Evolutionary conservation across 2,888 invertebrate species (phyloP), one percentile per base, ranked within the genome.

Genomic region (Scaptomyza tumidula): DNA sequence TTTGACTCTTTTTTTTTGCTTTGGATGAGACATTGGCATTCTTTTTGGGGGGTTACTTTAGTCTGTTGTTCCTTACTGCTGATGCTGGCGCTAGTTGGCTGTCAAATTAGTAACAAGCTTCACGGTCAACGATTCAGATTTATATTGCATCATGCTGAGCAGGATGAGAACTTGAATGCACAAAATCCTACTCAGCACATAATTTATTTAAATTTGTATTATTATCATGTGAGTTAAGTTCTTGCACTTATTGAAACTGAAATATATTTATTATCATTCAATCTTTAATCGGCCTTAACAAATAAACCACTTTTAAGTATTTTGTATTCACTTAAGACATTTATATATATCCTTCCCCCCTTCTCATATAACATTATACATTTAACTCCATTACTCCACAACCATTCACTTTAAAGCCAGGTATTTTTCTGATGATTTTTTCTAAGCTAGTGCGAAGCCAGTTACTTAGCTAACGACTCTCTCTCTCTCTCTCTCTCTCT

Each of bases 31-130:
- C 9, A n/a, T 19, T 33, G 19, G 13, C 5, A 49, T 59, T 43
- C 48, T 45, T 46, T 69, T 49, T 55, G 52, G 69, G 13, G 37
- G 54, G 41, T 53, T 61, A 24, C n/a, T 14, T 19, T 19, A 14
- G 39, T n/a, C 6, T 16, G 31, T n/a, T 16, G 31, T 35, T 39
- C 39, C 45, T 24, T 24, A 24, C 24, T 19, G 53, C 24, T 44
- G n/a, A n/a, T n/a, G 58, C 74, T 77, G 88, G 88, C 84, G 88
- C 86, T 82, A 80, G 78, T 76, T 78, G 75, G 75, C 81, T 89
- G 89, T 89, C 90, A 90, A 90, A 88, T 89, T 89, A 89, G 85
- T 71, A 68, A 19, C 61, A 62, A 72, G 69, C 72, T 83, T 80
- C 88, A 88, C 80, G 83, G 88, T 85, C 58, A 63, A 58, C 63